phyloP scores from a whole-genome alignment of 1,140 invertebrate species.

The Drosophila guanche region DNA sequence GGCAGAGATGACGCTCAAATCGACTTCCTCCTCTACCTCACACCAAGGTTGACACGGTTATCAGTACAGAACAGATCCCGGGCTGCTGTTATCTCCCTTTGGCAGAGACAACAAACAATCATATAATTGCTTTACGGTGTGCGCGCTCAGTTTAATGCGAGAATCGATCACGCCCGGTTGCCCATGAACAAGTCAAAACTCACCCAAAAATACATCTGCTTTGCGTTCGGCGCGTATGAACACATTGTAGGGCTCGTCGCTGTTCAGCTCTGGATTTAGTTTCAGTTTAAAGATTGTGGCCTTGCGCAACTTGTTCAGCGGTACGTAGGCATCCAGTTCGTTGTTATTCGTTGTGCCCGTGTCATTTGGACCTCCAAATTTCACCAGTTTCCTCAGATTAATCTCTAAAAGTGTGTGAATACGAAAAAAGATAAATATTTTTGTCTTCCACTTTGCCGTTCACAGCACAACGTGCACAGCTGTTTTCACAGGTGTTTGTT shows the following conservation, averaged over 20 bases:
- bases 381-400: constrained; percentile 76
- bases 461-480: constrained; percentile 7
- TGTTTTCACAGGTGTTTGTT: constrained; percentile 41
- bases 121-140: constrained; percentile 3
- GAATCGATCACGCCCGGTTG: constrained; percentile 33
- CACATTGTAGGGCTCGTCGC: constrained; percentile 56
- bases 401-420: constrained; percentile 59
- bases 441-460: constrained; percentile 9
- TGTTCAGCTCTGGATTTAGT: constrained; percentile 53
- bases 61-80: constrained; percentile 30
- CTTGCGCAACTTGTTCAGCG: constrained; percentile 74
- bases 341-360: constrained; percentile 26
- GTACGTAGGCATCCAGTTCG: constrained; percentile 76
- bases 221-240: constrained; percentile 79
- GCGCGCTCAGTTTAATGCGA: constrained; percentile 41
- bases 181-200: constrained; percentile 33
- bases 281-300: constrained; percentile 67
- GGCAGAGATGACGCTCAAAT: constrained; percentile 19
- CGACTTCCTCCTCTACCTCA: not conserved
- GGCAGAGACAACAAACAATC: constrained; percentile 12
- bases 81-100: constrained; percentile 22
- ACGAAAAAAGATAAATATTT: constrained; percentile 21
- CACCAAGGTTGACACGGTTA: constrained; percentile 50
- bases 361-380: constrained; percentile 58
- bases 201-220: constrained; percentile 77